A percentile compares a stretch with the other conserved stretches of the same genome.
phyloP scores from a whole-genome alignment of 2,888 invertebrate genomes.

The Mimas tiliae region DNA sequence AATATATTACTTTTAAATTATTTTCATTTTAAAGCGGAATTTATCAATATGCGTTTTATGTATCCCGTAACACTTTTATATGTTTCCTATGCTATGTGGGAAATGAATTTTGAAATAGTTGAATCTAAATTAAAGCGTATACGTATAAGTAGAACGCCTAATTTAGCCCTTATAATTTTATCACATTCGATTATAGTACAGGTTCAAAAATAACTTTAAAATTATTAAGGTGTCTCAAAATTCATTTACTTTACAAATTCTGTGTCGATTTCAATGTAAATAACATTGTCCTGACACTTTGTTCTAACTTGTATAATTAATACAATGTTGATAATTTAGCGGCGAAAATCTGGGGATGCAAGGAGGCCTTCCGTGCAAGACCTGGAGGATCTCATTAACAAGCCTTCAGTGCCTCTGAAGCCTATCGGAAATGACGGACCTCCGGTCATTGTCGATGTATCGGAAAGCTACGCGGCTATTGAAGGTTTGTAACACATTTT shows the following conservation, averaged over 20 bases:
- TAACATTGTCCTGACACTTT: slow-evolving; percentile 46
- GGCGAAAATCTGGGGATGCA: slow-evolving; percentile 95
- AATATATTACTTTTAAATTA: slow-evolving; percentile 11
- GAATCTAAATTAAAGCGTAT: neutral
- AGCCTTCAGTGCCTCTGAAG: slow-evolving; percentile 94
- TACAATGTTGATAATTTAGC: slow-evolving; percentile 67
- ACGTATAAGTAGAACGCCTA: neutral
- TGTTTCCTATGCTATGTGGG: neutral
- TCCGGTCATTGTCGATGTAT: slow-evolving; percentile 95
- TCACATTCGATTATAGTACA: neutral
- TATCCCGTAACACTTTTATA: neutral
- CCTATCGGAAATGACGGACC: slow-evolving; percentile 92
- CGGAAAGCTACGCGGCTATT: slow-evolving; percentile 97
- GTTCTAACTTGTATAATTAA: slow-evolving; percentile 41
- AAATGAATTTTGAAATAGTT: neutral
- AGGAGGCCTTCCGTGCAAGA: slow-evolving; percentile 96
- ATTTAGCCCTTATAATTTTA: neutral
- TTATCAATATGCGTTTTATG: slow-evolving; percentile 11
- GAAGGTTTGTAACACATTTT: slow-evolving; percentile 88
- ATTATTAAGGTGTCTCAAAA: neutral
- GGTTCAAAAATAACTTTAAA: neutral
- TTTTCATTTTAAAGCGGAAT: slow-evolving; percentile 26
- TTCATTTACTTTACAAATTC: slow-evolving; percentile 29
- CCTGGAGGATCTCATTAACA: slow-evolving; percentile 95
- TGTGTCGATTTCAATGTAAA: slow-evolving; percentile 56